Evolutionary conservation across 2,888 invertebrate genomes (phyloP), one percentile per base, ranked within the genome.

Genomic region (Euphydryas editha): DNA sequence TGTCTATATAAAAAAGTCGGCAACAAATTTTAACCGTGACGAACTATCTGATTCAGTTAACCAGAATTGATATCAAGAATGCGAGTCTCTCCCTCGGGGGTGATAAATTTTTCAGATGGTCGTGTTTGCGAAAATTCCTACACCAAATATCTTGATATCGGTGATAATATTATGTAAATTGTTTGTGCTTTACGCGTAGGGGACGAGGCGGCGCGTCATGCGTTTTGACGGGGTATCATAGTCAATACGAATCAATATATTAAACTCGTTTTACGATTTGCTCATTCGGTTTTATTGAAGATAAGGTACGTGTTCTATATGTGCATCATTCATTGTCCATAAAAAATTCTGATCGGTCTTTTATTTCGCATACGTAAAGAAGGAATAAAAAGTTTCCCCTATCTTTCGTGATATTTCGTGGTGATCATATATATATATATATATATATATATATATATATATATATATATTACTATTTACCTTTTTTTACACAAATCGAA

Each of bases 201-300:
- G 68, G 59, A 59, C 68, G 67, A 68, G n/a, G 63, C 67, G 63
- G 68, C 49, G 62, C 66, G 64, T 69, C 51, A 37, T 54, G 64
- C 72, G 71, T 63, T 75, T 76, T 77, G 73, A 69, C 71, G 49
- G 21, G 18, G 47, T 47, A 68, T 84, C 84, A 85, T 87, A 82
- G 85, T 84, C 87, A 86, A 87, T 88, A 83, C 76, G 85, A 89
- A 88, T 90, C 88, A 89, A 90, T 91, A 90, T 89, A 90, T 90
- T 89, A 85, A 89, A 88, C 88, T 88, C 54, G 17, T 89, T 90
- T 90, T 90, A 90, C 83, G 87, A 88, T 87, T 86, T 84, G 83
- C 84, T 84, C 89, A 86, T 90, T 89, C 83, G 79, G 71, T 90
- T 91, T 91, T 90, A 92, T 90, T 86, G 81, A 76, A 70, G 75